Base-by-base conservation (phyloP, 2,888 invertebrate genomes). In the Leptinotarsa juncta region DNA sequence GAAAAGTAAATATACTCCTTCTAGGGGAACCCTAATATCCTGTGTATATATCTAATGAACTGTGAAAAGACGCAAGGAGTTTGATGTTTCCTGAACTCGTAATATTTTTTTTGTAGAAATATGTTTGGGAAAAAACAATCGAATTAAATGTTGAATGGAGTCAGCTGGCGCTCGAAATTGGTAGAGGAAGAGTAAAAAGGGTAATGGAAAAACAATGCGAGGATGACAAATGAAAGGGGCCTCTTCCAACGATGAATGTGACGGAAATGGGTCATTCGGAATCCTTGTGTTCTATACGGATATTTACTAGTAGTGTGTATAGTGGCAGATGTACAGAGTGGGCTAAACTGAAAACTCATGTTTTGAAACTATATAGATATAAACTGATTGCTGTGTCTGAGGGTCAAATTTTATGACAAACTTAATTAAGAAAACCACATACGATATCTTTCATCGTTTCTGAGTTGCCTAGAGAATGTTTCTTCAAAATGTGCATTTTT, bases 41-140 rank as follows among this genome's bases (percentile, higher is more conserved):
- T 57, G 57, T 57, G 57, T 23, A 57, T 57, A 14, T 20, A 57
- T 57, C 57, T 57, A 57, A 57, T 57, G 16, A 57, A 57, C 57
- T 23, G 57, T 15, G 57, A 57, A 57, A 57, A 57, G 57, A 57
- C 57, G 26, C 14, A 57, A 57, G 57, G 15, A 57, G 57, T 57
- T 57, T 23, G 57, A 57, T 57, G 57, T 57, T 57, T 57, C 57
- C 57, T 57, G 23, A 57, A 57, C 20, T 57, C 23, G 23, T 57
- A 14, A 57, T 57, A 57, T 57, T 23, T 57, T 57, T 23, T 57
- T 57, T 57, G 15, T 15, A 20, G 23, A 57, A 57, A 57, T 26
- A 57, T 57, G 57, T 57, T 3, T 3, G 1, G 26, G 14, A 57
- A 57, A 53, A 57, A 57, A 26, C 57, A 57, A 57, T 26, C 57